Evolutionary conservation across 1,140 invertebrate genomes (phyloP), one percentile per base, ranked within the genome.

Genomic region (Zaprionus africanus): DNA sequence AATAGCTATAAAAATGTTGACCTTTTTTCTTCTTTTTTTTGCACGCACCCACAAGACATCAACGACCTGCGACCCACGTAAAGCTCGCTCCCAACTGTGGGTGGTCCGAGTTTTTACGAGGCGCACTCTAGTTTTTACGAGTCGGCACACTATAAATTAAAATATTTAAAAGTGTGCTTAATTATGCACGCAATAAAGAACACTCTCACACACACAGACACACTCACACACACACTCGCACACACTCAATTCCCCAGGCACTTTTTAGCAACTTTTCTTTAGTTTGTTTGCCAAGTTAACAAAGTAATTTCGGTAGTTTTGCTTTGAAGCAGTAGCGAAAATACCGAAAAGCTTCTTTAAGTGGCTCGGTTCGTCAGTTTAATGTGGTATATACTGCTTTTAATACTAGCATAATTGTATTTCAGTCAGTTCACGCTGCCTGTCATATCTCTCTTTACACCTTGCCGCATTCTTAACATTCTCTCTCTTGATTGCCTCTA

Each of bases 111-210:
- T 88, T 87, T 88, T 88, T 78, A 46, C 41, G 41, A 46, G 64
- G 24, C 67, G 77, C 70, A 86, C 76, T 82, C 82, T 77, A 79
- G 62, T 76, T 87, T 87, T 87, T 88, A 87, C 67, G 84, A 84
- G 63, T 64, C 66, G 53, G 65, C 82, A 68, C 82, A 81, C 61
- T 81, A 78, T 84, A 78, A 85, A 84, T 80, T 88, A 65, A 81
- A 88, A 84, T 87, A 87, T 88, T 87, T 88, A 87, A 87, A 87
- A 87, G 84, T 81, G 74, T 82, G 78, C 84, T 87, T 87, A 87
- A 87, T 87, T 87, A 83, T 87, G 80, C 28, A 58, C 3, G 17
- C n/a, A 12, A 58, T 19, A 58, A 62, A 69, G 22, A 60, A 60
- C 38, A 46, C 43, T 56, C 41, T 34, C 36, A 38, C 36, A 38